These are phyloP conservation scores for Nanorana parkeri DNA, from an alignment of 2,113 vertebrate species.

Conservation along the genomic window DNA sequence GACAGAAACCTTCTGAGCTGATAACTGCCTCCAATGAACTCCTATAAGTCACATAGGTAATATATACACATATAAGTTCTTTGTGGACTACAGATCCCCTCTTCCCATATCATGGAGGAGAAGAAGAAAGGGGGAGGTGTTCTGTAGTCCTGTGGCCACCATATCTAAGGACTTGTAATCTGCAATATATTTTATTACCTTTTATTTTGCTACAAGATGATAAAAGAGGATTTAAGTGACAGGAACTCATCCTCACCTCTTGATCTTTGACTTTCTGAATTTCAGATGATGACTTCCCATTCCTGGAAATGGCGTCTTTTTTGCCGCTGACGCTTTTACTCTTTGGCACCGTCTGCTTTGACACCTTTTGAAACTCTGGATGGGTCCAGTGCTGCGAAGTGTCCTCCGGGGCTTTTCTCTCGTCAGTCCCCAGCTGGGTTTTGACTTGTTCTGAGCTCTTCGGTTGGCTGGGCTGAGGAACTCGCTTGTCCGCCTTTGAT, in stretches of 20 bases:
- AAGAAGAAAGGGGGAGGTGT: no score
- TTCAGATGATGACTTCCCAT: constrained; percentile 76
- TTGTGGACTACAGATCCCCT: no score
- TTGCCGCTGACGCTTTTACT: constrained; percentile 65
- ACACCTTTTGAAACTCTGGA: constrained; percentile 62
- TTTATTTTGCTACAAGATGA: no score
- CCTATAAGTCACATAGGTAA: no score
- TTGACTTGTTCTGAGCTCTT: constrained; percentile 75
- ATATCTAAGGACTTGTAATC: no score
- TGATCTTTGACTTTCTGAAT: constrained; percentile 80
- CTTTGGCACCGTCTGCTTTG: constrained; percentile 60
- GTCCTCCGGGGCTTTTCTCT: constrained; percentile 73
- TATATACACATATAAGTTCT: no score
- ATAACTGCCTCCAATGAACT: no score
- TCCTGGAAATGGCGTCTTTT: constrained; percentile 71
- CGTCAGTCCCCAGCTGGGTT: constrained; percentile 70
- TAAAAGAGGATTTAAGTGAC: background rate
- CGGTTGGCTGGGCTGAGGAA: constrained; percentile 76
- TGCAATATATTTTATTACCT: no score
- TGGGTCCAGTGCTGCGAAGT: constrained; percentile 65
- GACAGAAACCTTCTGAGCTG: no score
- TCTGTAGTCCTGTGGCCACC: no score
- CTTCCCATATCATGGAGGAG: no score
- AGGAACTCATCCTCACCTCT: constrained; percentile 79
- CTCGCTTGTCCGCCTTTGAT: constrained; percentile 69